Percentiles rank a stretch among this genome's conserved stretches.
phyloP scores from a whole-genome alignment of 2,113 vertebrate species.

The Isichthys henryi region DNA sequence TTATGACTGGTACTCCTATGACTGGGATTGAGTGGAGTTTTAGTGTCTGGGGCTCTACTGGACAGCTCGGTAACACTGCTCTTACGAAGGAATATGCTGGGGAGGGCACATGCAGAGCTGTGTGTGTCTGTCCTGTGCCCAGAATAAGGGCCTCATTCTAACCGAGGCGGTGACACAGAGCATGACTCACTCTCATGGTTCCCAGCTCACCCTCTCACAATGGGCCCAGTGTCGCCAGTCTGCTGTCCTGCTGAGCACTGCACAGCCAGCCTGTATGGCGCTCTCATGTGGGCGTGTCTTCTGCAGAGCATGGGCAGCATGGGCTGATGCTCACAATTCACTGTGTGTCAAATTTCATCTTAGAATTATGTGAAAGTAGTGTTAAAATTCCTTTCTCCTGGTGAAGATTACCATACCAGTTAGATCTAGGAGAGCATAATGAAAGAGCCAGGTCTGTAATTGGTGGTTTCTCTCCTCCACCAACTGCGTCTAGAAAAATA shows the following conservation, averaged over 20 bases:
- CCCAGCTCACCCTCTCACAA: neutral
- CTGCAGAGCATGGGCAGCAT: neutral
- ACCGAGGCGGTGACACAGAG: neutral
- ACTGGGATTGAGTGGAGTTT: neutral
- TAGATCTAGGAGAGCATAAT: neutral
- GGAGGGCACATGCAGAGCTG: neutral
- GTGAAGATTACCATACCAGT: neutral
- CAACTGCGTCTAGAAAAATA: neutral
- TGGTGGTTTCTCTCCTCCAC: neutral
- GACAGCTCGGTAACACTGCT: neutral
- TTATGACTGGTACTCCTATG: neutral
- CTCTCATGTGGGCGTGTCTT: neutral
- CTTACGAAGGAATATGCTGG: neutral
- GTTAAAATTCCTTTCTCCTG: neutral
- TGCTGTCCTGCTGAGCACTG: neutral
- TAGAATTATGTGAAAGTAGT: neutral
- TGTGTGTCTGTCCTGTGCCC: neutral
- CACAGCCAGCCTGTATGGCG: neutral
- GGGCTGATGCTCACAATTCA: neutral
- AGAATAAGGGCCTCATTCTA: conserved; percentile 10
- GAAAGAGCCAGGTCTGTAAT: neutral
- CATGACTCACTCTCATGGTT: conserved; percentile 8
- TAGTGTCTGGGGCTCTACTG: neutral
- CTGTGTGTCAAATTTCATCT: neutral
- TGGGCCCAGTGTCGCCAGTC: conserved; percentile 5